These are phyloP conservation scores for Caenorhabditis uteleia DNA, from an alignment of 2,888 invertebrate species.

Conservation along the genomic window DNA sequence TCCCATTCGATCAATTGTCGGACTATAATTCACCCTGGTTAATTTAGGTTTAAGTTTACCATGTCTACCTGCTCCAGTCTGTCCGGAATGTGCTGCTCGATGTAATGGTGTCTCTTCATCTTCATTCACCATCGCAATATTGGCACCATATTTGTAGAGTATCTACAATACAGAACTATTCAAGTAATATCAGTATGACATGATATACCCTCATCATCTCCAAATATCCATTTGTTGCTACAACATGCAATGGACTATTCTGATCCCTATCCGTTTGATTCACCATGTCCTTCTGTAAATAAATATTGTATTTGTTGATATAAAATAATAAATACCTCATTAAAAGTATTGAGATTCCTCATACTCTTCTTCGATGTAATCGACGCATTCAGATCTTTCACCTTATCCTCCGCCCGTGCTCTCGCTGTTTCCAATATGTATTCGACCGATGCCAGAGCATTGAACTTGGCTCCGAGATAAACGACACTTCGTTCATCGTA, in stretches of 20 bases:
- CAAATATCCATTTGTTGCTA: conserved; percentile 69
- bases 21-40: conserved; percentile 28
- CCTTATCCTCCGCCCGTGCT: background rate
- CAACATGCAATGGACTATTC: conserved; percentile 72
- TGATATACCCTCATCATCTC: conserved; percentile 47
- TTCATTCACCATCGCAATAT: conserved; percentile 72
- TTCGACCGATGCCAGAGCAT: conserved; percentile 28
- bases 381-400: background rate
- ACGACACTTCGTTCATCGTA: conserved; percentile 42
- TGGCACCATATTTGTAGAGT: conserved; percentile 70
- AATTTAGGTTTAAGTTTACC: no score
- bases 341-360: background rate
- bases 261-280: conserved; percentile 71
- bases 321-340: background rate
- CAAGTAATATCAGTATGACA: background rate
- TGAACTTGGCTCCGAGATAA: conserved; percentile 51
- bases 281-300: conserved; percentile 61
- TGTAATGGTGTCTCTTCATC: conserved; percentile 72
- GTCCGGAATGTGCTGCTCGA: conserved; percentile 71
- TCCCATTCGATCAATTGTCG: conserved; percentile 51
- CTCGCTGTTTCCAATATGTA: conserved; percentile 3
- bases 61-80: conserved; percentile 34
- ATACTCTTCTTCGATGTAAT: conserved; percentile 1
- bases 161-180: conserved; percentile 58
- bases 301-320: background rate